phyloP scores from a whole-genome alignment of 2,888 invertebrate genomes.

The Trichogramma dendrolimi region DNA sequence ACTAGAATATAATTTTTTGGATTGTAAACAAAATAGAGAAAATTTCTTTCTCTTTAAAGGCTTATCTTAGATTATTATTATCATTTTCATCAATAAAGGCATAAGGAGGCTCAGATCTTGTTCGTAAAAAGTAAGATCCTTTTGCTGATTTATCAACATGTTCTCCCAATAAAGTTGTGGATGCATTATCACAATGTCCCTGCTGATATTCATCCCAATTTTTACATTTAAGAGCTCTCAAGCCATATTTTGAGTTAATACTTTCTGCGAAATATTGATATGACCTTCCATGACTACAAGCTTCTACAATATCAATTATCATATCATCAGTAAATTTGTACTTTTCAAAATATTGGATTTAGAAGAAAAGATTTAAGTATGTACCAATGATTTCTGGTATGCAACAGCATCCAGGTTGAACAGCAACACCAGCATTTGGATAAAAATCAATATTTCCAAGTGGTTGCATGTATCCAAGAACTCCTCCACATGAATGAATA shows the following conservation, averaged over 20 bases:
- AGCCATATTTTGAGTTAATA: constrained; percentile 44
- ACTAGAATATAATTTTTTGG: constrained; percentile 25
- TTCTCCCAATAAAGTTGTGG: constrained; percentile 43
- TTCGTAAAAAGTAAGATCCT: constrained; percentile 45
- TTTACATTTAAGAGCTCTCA: constrained; percentile 48
- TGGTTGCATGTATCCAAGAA: constrained; percentile 47
- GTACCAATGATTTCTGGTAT: constrained; percentile 45
- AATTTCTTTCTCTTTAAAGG: not conserved
- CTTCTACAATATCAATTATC: constrained; percentile 45
- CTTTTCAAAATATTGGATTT: not conserved
- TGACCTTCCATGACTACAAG: constrained; percentile 54
- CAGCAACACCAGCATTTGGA: constrained; percentile 50
- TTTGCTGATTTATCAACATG: constrained; percentile 40
- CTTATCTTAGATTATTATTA: constrained; percentile 3
- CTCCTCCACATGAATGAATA: constrained; percentile 51
- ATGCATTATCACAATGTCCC: constrained; percentile 39
- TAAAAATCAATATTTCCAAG: constrained; percentile 50
- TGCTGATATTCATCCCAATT: constrained; percentile 44
- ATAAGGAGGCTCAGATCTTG: constrained; percentile 43
- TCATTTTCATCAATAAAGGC: constrained; percentile 28
- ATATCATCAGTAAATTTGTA: not conserved
- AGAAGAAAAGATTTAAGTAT: constrained; percentile 1
- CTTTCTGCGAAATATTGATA: constrained; percentile 54
- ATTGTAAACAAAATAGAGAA: constrained; percentile 11
- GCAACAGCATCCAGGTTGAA: constrained; percentile 52